A percentile compares a stretch with the other conserved stretches of the same genome.
phyloP scores from a whole-genome alignment of 2,888 invertebrate species.

The Pilophorus perplexus region DNA sequence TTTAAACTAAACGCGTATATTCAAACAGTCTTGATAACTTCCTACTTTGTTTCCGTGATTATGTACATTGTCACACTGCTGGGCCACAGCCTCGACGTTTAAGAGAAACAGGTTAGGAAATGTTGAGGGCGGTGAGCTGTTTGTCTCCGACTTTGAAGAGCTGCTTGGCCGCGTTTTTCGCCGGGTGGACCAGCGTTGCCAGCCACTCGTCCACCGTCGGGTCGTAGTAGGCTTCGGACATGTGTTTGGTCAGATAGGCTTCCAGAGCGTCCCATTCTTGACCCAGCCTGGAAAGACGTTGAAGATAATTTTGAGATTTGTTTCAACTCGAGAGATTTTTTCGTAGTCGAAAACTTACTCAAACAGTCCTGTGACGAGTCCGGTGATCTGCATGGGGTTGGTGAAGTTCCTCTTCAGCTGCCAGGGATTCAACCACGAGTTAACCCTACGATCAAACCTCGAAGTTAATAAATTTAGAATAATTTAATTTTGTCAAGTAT shows the following conservation, averaged over 20 bases:
- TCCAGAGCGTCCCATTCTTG: constrained; percentile 58
- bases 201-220: constrained; percentile 63
- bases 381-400: constrained; percentile 64
- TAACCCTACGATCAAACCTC: constrained; percentile 57
- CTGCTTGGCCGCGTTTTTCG: constrained; percentile 49
- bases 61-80: too few species aligned
- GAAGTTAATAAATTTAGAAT: too few species aligned
- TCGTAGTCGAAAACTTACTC: constrained; percentile 55
- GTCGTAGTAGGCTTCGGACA: constrained; percentile 59
- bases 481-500: too few species aligned
- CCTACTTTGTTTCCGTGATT: too few species aligned
- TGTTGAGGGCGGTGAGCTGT: constrained; percentile 9
- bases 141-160: constrained; percentile 35
- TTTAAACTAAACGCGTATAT: too few species aligned
- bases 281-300: constrained; percentile 54
- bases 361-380: constrained; percentile 58
- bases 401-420: constrained; percentile 65
- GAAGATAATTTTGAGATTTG: too few species aligned
- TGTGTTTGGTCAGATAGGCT: constrained; percentile 56
- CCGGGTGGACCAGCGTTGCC: constrained; percentile 58
- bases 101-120: too few species aligned
- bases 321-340: background rate
- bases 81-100: too few species aligned
- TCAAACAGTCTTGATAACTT: too few species aligned
- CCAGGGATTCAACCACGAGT: constrained; percentile 70